Conservation (phyloP, 2,888 invertebrate species). For the Limnephilus marmoratus region DNA sequence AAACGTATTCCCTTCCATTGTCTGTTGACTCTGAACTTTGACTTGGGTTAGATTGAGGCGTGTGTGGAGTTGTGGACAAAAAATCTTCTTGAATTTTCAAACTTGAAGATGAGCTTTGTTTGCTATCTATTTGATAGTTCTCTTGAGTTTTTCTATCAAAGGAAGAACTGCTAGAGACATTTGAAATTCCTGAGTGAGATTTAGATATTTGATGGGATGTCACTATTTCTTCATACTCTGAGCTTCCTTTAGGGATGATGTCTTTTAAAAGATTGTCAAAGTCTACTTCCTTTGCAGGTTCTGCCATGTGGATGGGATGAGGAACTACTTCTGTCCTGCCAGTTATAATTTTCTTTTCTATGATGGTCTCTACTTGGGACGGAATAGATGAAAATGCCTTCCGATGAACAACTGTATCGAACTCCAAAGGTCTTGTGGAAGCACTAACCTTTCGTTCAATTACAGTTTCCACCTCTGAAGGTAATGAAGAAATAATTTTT, state of each 20-base stretch:
- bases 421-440: neutral
- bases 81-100: constrained; percentile 75
- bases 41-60: constrained; percentile 80
- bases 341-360: constrained; percentile 59
- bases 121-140: constrained; percentile 73
- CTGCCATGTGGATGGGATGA: constrained; percentile 64
- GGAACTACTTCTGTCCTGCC: constrained; percentile 61
- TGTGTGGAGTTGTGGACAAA: constrained; percentile 77
- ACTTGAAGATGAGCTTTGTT: constrained; percentile 79
- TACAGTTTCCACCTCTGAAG: constrained; percentile 55
- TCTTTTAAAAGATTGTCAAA: constrained; percentile 69
- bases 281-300: constrained; percentile 66
- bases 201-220: constrained; percentile 74
- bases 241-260: constrained; percentile 73
- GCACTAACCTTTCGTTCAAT: constrained; percentile 60
- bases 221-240: constrained; percentile 75
- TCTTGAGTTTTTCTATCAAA: constrained; percentile 73
- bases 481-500: neutral
- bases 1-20: constrained; percentile 80
- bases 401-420: neutral
- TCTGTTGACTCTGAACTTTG: constrained; percentile 82
- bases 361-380: constrained; percentile 53
- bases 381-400: neutral
- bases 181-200: constrained; percentile 68
- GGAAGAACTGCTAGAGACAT: constrained; percentile 68